phyloP scores from a whole-genome alignment of 2,888 invertebrate species.

The Hermodice carunculata region DNA sequence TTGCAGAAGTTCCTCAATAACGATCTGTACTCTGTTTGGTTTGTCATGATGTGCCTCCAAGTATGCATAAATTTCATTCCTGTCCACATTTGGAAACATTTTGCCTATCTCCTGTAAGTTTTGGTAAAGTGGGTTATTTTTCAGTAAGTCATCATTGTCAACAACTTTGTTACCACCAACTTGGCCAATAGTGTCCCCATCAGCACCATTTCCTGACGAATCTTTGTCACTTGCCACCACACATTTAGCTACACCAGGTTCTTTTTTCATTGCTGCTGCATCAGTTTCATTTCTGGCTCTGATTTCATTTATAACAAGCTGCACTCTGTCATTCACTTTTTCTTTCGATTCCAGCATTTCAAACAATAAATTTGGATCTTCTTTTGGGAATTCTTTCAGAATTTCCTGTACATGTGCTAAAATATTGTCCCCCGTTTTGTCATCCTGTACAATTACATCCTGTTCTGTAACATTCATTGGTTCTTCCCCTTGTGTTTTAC shows the following conservation, averaged over 20 bases:
- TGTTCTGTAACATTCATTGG: neutral
- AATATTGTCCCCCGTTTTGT: slow-evolving; percentile 2
- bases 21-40: slow-evolving; percentile 53
- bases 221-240: no score
- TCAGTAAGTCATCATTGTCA: no score
- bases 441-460: no score
- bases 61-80: slow-evolving; percentile 62
- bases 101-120: slow-evolving; percentile 54
- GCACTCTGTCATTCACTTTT: neutral
- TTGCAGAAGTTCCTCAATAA: slow-evolving; percentile 54
- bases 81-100: slow-evolving; percentile 56
- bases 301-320: slow-evolving; percentile 1
- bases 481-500: neutral
- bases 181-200: no score
- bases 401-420: slow-evolving; percentile 4
- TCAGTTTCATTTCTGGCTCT: neutral
- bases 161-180: no score
- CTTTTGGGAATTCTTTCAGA: neutral
- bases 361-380: slow-evolving; percentile 13
- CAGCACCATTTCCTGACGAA: no score
- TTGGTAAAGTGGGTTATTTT: slow-evolving; percentile 52
- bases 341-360: slow-evolving; percentile 3
- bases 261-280: neutral
- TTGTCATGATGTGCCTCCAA: slow-evolving; percentile 60
- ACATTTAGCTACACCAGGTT: no score